Conservation (phyloP, 2,888 invertebrate species). For the Geotrupes spiniger region DNA sequence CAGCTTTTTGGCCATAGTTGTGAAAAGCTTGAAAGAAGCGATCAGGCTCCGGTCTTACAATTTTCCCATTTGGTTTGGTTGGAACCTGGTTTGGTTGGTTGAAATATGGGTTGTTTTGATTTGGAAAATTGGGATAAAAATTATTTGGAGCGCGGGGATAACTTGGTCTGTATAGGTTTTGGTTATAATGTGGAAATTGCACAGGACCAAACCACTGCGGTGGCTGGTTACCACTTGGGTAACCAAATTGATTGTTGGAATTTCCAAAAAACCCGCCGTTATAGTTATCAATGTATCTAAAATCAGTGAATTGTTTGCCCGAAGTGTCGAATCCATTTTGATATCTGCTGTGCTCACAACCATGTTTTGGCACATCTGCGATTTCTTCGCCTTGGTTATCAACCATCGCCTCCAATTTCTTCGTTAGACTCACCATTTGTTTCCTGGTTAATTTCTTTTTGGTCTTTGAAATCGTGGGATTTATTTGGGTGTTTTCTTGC, state of each 20-base stretch:
- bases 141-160: background rate
- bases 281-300: background rate
- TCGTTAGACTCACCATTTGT: slow-evolving; percentile 15
- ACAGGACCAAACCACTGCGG: too few species aligned
- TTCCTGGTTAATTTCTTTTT: slow-evolving; percentile 12
- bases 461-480: slow-evolving; percentile 8
- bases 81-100: background rate
- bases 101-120: background rate
- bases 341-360: too few species aligned
- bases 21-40: slow-evolving; percentile 9
- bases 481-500: slow-evolving; percentile 3
- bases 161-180: background rate
- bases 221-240: too few species aligned
- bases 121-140: background rate
- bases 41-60: background rate
- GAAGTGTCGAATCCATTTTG: background rate
- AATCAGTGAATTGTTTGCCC: background rate
- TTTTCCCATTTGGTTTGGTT: background rate
- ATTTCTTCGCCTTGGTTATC: background rate
- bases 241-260: too few species aligned
- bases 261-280: too few species aligned
- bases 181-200: too few species aligned
- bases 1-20: background rate
- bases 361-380: too few species aligned
- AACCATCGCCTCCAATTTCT: slow-evolving; percentile 3